Evolutionary conservation across 2,888 invertebrate species (phyloP), one percentile per base, ranked within the genome.

Genomic region (Dasysyrphus tricinctus): DNA sequence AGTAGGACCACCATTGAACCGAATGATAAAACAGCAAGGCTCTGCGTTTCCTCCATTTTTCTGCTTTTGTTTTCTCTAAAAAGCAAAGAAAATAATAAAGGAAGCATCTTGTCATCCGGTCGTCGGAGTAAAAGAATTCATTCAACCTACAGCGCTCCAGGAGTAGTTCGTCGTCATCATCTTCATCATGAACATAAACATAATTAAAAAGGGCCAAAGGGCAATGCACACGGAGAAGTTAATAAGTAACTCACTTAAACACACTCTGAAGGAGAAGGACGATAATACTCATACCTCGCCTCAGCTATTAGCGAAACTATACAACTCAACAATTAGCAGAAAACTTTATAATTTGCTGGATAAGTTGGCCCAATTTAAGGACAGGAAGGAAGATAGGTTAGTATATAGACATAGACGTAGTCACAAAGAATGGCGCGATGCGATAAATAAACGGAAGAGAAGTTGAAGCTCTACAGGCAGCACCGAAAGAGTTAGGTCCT

Each of bases 291-390:
- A 5, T 57, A 37, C 57, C 34, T 49, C 39, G 54, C 54, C 12
- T 24, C 51, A 3, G 29, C 47, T 37, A 14, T 69, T 69, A 84
- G 67, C 76, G 5, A 37, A 39, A 19, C 59, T 42, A n/a, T 61
- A 56, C 77, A 32, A 56, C 73, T 69, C 63, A 37, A 70, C 77
- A 78, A 85, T 85, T 74, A 85, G 63, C 75, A 77, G 63, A 78
- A 78, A 85, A 85, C 81, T 85, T 85, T 78, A 47, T 39, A 76
- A 84, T 84, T 76, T 73, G 47, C 61, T 54, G 81, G 73, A 69
- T 77, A 73, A 77, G 70, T 74, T 78, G 77, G 70, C 85, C 81
- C 39, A 80, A 49, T 78, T 81, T 29, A 37, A 29, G 70, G 44
- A 12, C 29, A 61, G 37, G 24, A 42, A 37, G 47, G 16, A 49